These are phyloP conservation scores for Propithecus perrieri DNA, from an alignment of 2,797 vertebrate species.

Conservation along the genomic window DNA sequence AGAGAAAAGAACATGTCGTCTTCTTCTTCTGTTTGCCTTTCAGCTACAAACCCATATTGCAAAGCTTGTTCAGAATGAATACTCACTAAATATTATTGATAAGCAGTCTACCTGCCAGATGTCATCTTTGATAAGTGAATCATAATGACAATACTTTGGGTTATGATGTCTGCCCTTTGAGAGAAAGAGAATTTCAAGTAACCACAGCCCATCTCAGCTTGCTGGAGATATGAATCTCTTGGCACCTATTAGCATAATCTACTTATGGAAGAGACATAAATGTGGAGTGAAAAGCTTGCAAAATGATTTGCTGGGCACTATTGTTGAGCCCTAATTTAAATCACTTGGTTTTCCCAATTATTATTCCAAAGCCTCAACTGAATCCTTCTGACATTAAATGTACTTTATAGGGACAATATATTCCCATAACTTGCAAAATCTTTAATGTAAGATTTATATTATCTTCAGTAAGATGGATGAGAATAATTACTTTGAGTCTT, in stretches of 20 bases:
- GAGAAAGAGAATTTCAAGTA: conserved; percentile 64
- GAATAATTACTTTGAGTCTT: conserved; percentile 72
- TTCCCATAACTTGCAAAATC: conserved; percentile 65
- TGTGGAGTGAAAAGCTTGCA: conserved; percentile 13
- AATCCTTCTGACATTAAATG: conserved; percentile 64
- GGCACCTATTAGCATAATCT: conserved; percentile 74
- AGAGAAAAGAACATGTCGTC: neutral
- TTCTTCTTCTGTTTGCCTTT: conserved; percentile 26
- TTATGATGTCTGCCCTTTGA: conserved; percentile 62
- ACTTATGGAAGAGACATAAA: conserved; percentile 65
- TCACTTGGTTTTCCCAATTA: conserved; percentile 69
- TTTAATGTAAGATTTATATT: conserved; percentile 70
- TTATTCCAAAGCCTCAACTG: conserved; percentile 70
- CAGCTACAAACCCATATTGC: neutral
- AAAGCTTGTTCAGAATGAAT: conserved; percentile 51
- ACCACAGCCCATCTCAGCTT: conserved; percentile 5
- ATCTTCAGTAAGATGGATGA: conserved; percentile 70
- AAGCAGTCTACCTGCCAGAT: neutral
- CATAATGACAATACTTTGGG: conserved; percentile 51
- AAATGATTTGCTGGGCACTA: conserved; percentile 59
- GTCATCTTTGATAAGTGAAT: conserved; percentile 42
- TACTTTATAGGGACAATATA: conserved; percentile 65
- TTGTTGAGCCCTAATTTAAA: conserved; percentile 66
- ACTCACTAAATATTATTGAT: conserved; percentile 46
- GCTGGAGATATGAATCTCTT: conserved; percentile 64